Conservation (phyloP, 2,888 invertebrate genomes). For the Orthonevra nobilis region DNA sequence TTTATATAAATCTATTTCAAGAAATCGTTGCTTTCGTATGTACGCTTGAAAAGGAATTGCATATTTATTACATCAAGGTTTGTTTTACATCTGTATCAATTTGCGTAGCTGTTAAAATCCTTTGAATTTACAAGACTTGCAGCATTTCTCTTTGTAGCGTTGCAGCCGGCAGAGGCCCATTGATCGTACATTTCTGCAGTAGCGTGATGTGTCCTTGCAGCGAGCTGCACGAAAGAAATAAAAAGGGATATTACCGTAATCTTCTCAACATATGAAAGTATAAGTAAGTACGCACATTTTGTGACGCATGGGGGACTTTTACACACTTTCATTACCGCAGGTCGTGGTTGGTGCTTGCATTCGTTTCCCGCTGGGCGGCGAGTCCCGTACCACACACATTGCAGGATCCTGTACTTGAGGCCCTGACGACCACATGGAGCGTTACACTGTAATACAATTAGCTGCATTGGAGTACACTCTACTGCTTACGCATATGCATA, state of each 20-base stretch:
- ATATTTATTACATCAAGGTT: conserved; percentile 49
- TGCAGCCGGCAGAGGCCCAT: conserved; percentile 93
- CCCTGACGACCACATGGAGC: conserved; percentile 91
- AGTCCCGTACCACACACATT: conserved; percentile 95
- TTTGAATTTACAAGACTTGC: conserved; percentile 86
- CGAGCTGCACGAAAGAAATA: conserved; percentile 83
- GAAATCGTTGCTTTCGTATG: conserved; percentile 28
- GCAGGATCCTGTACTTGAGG: conserved; percentile 92
- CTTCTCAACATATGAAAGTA: too few relatives aligned
- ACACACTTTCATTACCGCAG: conserved; percentile 89
- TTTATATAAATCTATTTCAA: conserved; percentile 39
- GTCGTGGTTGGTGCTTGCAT: conserved; percentile 89
- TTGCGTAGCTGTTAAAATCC: conserved; percentile 50
- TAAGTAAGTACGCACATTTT: conserved; percentile 80
- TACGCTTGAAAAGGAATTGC: conserved; percentile 43
- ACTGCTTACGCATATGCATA: not conserved
- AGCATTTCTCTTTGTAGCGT: conserved; percentile 92
- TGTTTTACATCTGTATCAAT: conserved; percentile 11
- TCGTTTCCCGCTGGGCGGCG: conserved; percentile 91
- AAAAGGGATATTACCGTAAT: not conserved
- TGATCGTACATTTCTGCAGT: conserved; percentile 91
- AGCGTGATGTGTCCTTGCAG: conserved; percentile 90
- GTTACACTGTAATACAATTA: conserved; percentile 85
- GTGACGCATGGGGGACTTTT: conserved; percentile 85
- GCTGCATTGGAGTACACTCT: conserved; percentile 31